Conservation (phyloP, 2,888 invertebrate genomes). For the Athrips mouffetella region DNA sequence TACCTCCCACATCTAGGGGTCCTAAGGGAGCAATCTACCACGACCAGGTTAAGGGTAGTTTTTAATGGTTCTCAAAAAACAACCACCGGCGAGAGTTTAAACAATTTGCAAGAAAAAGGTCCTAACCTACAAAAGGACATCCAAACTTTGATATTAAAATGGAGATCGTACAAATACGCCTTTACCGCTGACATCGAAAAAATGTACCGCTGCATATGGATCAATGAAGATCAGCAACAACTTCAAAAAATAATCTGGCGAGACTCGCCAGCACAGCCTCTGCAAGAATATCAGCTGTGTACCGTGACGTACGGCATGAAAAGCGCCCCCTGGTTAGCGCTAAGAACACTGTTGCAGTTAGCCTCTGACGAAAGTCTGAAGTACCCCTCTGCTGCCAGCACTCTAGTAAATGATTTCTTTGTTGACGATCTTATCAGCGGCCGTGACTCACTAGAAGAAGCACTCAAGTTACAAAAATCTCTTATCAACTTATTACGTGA, state of each 20-base stretch:
- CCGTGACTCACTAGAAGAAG: conserved; percentile 6
- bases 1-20: conserved; percentile 24
- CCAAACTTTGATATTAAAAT: conserved; percentile 19
- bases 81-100: conserved; percentile 17
- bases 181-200: conserved; percentile 27
- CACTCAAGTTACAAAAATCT: background rate
- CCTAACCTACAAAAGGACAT: conserved; percentile 24
- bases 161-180: conserved; percentile 23
- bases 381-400: conserved; percentile 13
- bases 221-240: conserved; percentile 19
- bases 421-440: conserved; percentile 10
- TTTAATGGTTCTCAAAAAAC: conserved; percentile 22
- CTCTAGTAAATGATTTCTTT: conserved; percentile 5
- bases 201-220: conserved; percentile 23
- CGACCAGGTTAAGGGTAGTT: conserved; percentile 23
- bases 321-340: conserved; percentile 9
- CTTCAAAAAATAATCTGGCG: conserved; percentile 26
- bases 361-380: conserved; percentile 19
- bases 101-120: conserved; percentile 21
- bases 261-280: background rate
- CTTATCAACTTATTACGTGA: conserved; percentile 4
- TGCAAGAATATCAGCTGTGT: conserved; percentile 14
- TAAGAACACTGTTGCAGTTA: conserved; percentile 17
- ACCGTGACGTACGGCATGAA: conserved; percentile 17
- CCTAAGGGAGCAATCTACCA: conserved; percentile 18